Conservation (phyloP, 1,140 invertebrate species). For the Eulimnadia texana region DNA sequence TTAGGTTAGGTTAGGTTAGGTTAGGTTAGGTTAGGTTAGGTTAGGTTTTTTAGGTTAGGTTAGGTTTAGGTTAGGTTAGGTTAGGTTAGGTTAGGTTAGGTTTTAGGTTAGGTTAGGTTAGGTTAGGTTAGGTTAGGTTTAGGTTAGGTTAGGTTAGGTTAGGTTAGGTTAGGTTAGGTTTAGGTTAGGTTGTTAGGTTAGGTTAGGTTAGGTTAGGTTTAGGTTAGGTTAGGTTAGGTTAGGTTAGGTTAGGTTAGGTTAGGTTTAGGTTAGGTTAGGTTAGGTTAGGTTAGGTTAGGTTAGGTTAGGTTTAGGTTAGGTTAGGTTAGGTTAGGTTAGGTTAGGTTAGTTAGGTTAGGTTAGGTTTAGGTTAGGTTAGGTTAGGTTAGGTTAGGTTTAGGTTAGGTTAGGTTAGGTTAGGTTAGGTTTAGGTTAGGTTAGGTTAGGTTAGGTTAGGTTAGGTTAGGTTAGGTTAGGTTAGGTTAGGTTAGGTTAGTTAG, state of each 20-base stretch:
- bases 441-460: no score
- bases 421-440: no score
- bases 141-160: conserved; percentile 14
- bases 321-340: no score
- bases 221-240: not conserved
- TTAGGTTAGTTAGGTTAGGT: no score
- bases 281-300: conserved; percentile 19
- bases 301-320: conserved; percentile 19
- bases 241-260: conserved; percentile 14
- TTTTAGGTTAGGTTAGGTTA: no score
- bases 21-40: conserved; percentile 19
- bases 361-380: no score
- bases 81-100: conserved; percentile 15
- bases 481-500: no score
- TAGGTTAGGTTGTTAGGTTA: not conserved
- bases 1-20: conserved; percentile 21
- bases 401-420: no score
- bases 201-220: not conserved
- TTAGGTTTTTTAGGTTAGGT: conserved; percentile 12
- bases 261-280: conserved; percentile 16
- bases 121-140: conserved; percentile 14
- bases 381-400: no score
- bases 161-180: conserved; percentile 13
- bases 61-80: conserved; percentile 12
- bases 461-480: no score